Evolutionary conservation across 2,888 invertebrate species (phyloP), one percentile per base, ranked within the genome.

Genomic region (Tenthredo distinguenda): DNA sequence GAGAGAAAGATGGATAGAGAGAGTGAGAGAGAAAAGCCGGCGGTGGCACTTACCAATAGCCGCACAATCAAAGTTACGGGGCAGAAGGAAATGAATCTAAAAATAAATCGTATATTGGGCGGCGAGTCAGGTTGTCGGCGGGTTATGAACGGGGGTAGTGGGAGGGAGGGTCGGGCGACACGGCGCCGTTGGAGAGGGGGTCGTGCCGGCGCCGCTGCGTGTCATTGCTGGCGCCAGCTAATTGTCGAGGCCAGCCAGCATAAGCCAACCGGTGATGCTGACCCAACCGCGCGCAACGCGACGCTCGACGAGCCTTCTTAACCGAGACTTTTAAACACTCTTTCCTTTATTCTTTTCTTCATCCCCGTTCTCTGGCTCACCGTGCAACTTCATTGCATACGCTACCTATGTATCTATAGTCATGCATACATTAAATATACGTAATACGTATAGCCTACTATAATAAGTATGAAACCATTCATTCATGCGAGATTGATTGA

Each of bases 191-290:
- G 85, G 87, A 26, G 79, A 85, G 87, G 88, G 86, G 87, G 86
- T 87, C 89, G 87, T 86, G 88, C 88, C 91, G 91, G 91, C 92
- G 91, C 91, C 92, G 90, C 92, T 91, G 90, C 92, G 91, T 92
- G 92, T 91, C 92, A 92, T 90, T 92, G 91, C 92, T 91, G 92
- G 92, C 92, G 92, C 92, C 92, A 92, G 92, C 92, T 92, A 92
- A 92, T 92, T 92, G 92, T 92, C 91, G 92, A 92, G 92, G 92
- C 92, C 91, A 92, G 91, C 91, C 81, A 34, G 91, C 91, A 90
- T 90, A 89, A 91, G 88, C 91, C 90, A 90, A 90, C 88, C 77
- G 81, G 21, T 37, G 58, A 21, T 21, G 79, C 34, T 40, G 81
- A 37, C 7, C 58, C 37, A 18, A 18, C 9, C 18, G 12, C 12